Conservation (phyloP, 1,140 invertebrate genomes). For the Dinothrombium tinctorium region DNA sequence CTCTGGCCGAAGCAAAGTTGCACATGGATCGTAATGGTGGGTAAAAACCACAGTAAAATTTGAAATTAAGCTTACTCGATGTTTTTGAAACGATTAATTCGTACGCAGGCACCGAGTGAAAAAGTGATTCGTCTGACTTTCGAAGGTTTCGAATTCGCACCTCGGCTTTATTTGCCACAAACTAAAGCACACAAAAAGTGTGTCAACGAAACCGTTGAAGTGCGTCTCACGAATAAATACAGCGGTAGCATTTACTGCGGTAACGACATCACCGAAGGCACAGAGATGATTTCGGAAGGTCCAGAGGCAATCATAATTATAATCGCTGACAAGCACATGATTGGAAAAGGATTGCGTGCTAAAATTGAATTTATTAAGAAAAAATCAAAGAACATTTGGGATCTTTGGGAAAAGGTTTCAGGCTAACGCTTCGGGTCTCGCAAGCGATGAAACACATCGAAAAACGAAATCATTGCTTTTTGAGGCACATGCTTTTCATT, state of each 20-base stretch:
- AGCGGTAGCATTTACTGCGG: conserved; percentile 7
- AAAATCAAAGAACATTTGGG: no score
- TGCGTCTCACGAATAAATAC: not conserved
- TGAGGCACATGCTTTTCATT: no score
- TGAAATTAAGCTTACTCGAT: no score
- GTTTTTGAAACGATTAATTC: no score
- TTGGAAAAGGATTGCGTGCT: conserved; percentile 4
- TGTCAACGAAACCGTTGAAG: conserved; percentile 6
- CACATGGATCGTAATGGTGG: conserved; percentile 11
- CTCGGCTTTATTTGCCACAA: not conserved
- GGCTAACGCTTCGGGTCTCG: no score
- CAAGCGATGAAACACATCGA: no score
- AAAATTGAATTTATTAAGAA: conserved; percentile 1
- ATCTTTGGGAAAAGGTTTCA: no score
- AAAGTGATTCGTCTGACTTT: not conserved
- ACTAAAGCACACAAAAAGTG: conserved; percentile 1
- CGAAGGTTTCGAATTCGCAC: conserved; percentile 3
- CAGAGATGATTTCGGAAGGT: not conserved
- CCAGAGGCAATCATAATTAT: not conserved
- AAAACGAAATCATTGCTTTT: no score
- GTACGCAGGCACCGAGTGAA: conserved; percentile 1
- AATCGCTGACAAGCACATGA: not conserved
- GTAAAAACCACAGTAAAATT: not conserved
- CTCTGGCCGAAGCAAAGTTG: conserved; percentile 6
- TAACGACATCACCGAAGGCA: conserved; percentile 2